Base-by-base conservation (phyloP, 1,140 invertebrate species). In the Magallana angulata region DNA sequence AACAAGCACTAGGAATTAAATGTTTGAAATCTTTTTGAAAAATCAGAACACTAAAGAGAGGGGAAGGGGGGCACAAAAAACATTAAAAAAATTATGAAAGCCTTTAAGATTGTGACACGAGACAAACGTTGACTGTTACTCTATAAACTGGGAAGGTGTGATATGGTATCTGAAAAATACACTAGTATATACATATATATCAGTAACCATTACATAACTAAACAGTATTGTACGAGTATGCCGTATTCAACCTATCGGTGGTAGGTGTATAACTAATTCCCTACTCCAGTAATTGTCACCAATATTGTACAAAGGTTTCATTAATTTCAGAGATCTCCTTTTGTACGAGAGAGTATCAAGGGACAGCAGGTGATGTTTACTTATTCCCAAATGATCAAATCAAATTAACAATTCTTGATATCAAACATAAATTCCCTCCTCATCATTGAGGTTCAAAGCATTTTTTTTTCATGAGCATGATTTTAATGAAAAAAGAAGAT, bases 251-350 rank as follows among this genome's bases (percentile, higher is more conserved):
- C 14, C 14, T 11, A 16, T 36, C 14, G 68, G 68, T 76, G 68
- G 14, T 12, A 76, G 68, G n/a, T 56, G 76, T 56, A 57, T 82
- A 82, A 57, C 56, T 56, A 58, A 57, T 8, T 57, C 48, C 81
- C 56, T 14, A 57, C 18, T 18, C 14, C 18, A 14, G 81, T 57
- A 57, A 82, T 57, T 82, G n/a, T 82, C 68, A 71, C 64, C 18
- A 18, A 71, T 71, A 30, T 24, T 71, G 64, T 71, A 71, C 80
- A 48, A 57, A 82, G n/a, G 76, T 88, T 88, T 88, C 84, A 82
- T 89, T 64, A 87, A 82, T 89, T 89, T 89, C 88, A 89, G 88
- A 89, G 85, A 84, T 87, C 85, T 89, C 71, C 85, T 82, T 85
- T 89, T 76, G 86, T 85, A 68, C 83, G 88, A 85, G 88, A 89